Base-by-base conservation (phyloP, 2,797 vertebrate species). In the Periophthalmus magnuspinnatus region DNA sequence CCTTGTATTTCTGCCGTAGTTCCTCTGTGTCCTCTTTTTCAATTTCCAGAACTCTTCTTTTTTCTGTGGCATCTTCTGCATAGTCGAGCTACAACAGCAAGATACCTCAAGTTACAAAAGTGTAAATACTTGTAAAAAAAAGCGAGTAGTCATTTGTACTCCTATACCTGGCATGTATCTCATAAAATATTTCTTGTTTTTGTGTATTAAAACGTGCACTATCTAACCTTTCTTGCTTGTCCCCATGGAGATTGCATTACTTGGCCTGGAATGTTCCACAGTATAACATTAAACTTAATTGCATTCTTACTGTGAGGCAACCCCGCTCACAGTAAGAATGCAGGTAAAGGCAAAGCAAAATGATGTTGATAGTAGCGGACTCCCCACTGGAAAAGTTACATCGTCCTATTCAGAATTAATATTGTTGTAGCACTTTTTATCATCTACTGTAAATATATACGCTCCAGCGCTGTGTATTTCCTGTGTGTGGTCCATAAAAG, bases 11-110 rank as follows among this genome's bases (percentile, higher is more conserved):
- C 84, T 99, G 97, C 64, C 97, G 95, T 70, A 97, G 93, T 87
- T 99, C 98, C 86, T 99, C 97, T 0, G 98, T 99, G 82, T 99
- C 97, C 90, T 99, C 97, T 73, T 99, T 99, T 86, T 99, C 98
- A 86, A 99, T 95, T 89, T 99, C 98, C 80, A 99, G 92, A 66
- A 94, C 97, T 80, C 97, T 92, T 74, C 98, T 95, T 85, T 97
- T 96, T 86, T 99, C 98, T 62, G 98, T 99, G 80, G 97, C 97
- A 85, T 99, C 98, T 88, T 99, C 97, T 0, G 97, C 97, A 77
- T 98, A 98, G 89, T 99, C 98, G 32, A 99, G 91, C 97, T 99
- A 61, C 65, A 82, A 70, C 65, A 19, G 78, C 34, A 81, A 36
- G 75, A 34, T 56, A 17, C 47, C 5, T 38, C 24, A 5, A 47